Evolutionary conservation across 2,888 invertebrate genomes (phyloP), one percentile per base, ranked within the genome.

Genomic region (Phalangium opilio): DNA sequence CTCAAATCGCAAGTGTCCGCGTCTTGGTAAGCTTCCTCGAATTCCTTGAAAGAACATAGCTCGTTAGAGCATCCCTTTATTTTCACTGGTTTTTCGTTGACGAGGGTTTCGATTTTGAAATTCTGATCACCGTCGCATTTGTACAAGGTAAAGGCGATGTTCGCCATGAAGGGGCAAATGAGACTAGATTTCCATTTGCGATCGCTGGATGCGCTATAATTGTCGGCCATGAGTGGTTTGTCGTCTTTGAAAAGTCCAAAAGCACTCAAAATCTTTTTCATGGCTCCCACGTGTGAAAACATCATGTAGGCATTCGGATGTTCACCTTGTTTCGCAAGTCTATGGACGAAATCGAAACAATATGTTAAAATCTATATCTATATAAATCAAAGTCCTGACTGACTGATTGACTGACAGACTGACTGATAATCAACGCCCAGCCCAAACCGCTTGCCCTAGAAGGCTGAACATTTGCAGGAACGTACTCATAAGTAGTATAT

Each of bases 81-180:
- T n/a, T 20, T 15, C 15, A 56, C 47, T 5, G 49, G 49, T 8
- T 44, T 49, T 45, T 55, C 54, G 39, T 56, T 52, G 20, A 50
- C 49, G 18, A 52, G 46, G 12, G 49, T 46, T 14, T 43, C 51
- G 7, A 56, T 18, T 40, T 55, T 55, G 19, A 7, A 27, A 27
- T 27, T 8, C 8, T 44, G 42, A 11, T 51, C 40, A 1, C 18
- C n/a, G 3, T 18, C 34, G 40, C 67, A 68, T 36, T 62, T 58
- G 51, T 64, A 65, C 21, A 67, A 52, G 7, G 65, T 61, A 33
- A 67, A 52, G 12, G 59, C 63, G n/a, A 69, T 40, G 57, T 68
- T 69, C 20, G 64, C 60, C 17, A 62, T 60, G 50, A 69, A 69
- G 2, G 68, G 65, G 19, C 60, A 49, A 27, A 68, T 63, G 11